Base-by-base conservation (phyloP, 2,888 invertebrate genomes). In the Brachynemurus nebulosus region DNA sequence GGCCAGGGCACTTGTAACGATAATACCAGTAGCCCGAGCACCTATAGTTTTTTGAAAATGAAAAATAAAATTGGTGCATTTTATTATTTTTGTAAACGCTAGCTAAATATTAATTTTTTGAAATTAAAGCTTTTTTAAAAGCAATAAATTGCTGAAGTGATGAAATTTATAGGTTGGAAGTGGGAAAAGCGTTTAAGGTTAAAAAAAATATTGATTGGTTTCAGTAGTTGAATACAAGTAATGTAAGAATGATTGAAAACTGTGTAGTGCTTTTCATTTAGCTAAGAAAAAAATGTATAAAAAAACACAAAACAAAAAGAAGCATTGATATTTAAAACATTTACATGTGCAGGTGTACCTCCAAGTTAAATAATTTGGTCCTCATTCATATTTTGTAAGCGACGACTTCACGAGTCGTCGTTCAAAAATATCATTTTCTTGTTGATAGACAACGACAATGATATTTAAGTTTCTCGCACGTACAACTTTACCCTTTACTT, bases 1-100 rank as follows among this genome's bases (percentile, higher is more conserved):
- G 86, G 86, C 86, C 86, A 88, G 65, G 86, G 86, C 67, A 88
- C 83, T 27, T 42, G 42, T 63, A 86, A 69, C 53, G 85, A 78
- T 60, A 86, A 71, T 70, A 85, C 77, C 64, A 85, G 75, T 64
- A 86, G 76, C 69, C 80, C 74, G 69, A 82, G 71, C 65, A 86
- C 78, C 88, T 88, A 64, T n/a, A n/a, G n/a, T n/a, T n/a, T n/a
- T n/a, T n/a, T n/a, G n/a, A 30, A 68, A 65, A 48, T 38, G 43
- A 39, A 46, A 48, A 47, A 14, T 40, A 7, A 40, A n/a, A n/a
- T n/a, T n/a, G n/a, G n/a, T n/a, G n/a, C n/a, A 38, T 33, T 33
- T 33, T 16, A 33, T 33, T 33, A 33, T 14, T 6, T 9, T 33
- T 16, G 27, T 9, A 12, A 12, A 33, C 12, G 8, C 8, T n/a